A percentile compares a stretch with the other conserved stretches of the same genome.
Evolutionary conservation across 1,140 invertebrate species (phyloP).

Genomic region (Cotesia glomerata): DNA sequence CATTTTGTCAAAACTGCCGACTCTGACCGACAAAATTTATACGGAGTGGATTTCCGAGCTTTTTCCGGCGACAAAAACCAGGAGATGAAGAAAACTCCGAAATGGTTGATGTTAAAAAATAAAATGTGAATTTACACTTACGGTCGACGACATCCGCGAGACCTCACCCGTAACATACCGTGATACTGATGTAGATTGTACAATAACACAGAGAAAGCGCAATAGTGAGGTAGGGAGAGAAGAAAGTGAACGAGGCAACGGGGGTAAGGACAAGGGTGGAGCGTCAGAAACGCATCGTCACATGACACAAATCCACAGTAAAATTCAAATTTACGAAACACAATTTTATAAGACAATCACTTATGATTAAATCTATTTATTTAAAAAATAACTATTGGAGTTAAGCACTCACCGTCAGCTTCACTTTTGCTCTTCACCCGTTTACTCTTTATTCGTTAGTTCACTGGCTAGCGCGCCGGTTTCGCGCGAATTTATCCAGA

Average conservation of each 20-base stretch:
- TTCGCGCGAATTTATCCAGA: constrained; percentile 33
- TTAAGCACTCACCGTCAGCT: not conserved
- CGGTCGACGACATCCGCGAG: constrained; percentile 33
- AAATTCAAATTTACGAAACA: no score
- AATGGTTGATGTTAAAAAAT: not conserved
- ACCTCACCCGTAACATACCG: constrained; percentile 30
- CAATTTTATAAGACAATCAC: not conserved
- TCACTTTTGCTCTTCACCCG: not conserved
- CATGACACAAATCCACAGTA: no score
- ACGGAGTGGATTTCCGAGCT: no score
- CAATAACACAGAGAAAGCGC: constrained; percentile 28
- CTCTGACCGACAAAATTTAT: no score
- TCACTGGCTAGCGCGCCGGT: constrained; percentile 9
- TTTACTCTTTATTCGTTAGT: constrained; percentile 12
- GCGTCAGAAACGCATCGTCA: not conserved
- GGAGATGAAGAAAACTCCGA: not conserved
- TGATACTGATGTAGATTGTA: constrained; percentile 22
- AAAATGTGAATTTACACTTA: constrained; percentile 23
- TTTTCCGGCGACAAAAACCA: not conserved
- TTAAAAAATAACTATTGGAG: no score
- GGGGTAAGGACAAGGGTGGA: constrained; percentile 27
- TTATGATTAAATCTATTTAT: not conserved
- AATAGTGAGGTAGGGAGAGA: not conserved
- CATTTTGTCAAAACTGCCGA: no score
- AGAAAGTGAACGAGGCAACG: constrained; percentile 22